Conservation (phyloP, 2,888 invertebrate species). For the Xanthostigma xanthostigma region DNA sequence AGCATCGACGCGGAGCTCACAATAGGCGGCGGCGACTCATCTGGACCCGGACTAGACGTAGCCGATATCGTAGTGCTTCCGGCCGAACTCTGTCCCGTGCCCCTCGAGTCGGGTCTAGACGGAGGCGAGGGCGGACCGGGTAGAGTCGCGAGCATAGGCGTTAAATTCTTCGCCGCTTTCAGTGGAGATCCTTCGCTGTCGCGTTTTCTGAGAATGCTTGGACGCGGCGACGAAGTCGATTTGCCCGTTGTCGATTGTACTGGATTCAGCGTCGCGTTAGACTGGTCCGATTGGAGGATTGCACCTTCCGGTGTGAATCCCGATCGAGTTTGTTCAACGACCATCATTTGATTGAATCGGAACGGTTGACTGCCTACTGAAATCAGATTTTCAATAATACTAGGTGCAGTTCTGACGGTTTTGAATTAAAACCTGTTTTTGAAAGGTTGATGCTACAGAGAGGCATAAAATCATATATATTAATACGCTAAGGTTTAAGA, state of each 20-base stretch:
- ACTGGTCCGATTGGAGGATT: background rate
- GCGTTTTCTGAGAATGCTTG: slow-evolving; percentile 76
- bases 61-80: slow-evolving; percentile 83
- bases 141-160: slow-evolving; percentile 26
- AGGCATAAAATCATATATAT: too few species aligned
- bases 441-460: too few species aligned
- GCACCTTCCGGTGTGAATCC: slow-evolving; percentile 8
- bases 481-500: too few species aligned
- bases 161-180: slow-evolving; percentile 48
- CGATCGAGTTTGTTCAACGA: slow-evolving; percentile 24
- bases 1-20: slow-evolving; percentile 20
- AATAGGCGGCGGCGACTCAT: slow-evolving; percentile 29
- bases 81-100: slow-evolving; percentile 29
- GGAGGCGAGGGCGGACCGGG: slow-evolving; percentile 23
- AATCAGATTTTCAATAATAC: slow-evolving; percentile 6
- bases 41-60: slow-evolving; percentile 63
- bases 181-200: slow-evolving; percentile 62
- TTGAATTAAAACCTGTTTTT: too few species aligned
- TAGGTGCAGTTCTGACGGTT: too few species aligned
- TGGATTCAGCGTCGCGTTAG: background rate
- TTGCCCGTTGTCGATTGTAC: slow-evolving; percentile 8
- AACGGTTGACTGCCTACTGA: slow-evolving; percentile 23
- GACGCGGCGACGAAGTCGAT: slow-evolving; percentile 44
- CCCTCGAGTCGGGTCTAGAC: slow-evolving; percentile 27
- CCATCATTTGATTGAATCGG: slow-evolving; percentile 29